phyloP scores from a whole-genome alignment of 2,888 invertebrate species.

The Miltochrista miniata region DNA sequence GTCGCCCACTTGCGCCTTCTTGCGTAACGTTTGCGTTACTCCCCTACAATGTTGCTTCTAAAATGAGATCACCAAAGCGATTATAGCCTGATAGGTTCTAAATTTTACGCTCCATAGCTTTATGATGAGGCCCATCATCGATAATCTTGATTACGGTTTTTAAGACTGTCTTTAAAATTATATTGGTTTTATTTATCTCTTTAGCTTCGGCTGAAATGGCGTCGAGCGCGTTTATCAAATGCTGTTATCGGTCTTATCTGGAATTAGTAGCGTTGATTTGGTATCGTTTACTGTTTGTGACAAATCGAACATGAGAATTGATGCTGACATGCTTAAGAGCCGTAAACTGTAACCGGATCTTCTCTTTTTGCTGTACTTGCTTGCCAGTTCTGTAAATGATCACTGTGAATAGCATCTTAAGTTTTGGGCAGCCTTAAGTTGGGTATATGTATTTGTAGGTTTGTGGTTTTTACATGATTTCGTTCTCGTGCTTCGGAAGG shows the following conservation, averaged over 20 bases:
- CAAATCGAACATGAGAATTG: conserved; percentile 64
- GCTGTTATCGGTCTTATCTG: conserved; percentile 32
- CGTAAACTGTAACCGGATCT: conserved; percentile 20
- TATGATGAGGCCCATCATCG: conserved; percentile 19
- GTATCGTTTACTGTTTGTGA: conserved; percentile 45
- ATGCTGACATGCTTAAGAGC: conserved; percentile 44
- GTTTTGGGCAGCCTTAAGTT: too few species aligned
- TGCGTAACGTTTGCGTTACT: conserved; percentile 58
- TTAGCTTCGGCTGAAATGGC: conserved; percentile 16
- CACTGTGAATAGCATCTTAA: too few species aligned
- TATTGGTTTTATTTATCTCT: conserved; percentile 26
- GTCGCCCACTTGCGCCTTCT: conserved; percentile 60
- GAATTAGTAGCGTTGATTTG: conserved; percentile 34
- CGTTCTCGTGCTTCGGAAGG: too few species aligned
- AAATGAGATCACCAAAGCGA: conserved; percentile 23
- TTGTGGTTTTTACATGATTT: too few species aligned
- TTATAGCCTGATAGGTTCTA: conserved; percentile 15
- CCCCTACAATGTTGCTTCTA: conserved; percentile 30
- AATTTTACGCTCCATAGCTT: conserved; percentile 21
- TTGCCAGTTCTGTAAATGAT: too few species aligned
- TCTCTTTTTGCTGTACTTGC: conserved; percentile 4
- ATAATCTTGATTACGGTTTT: conserved; percentile 24
- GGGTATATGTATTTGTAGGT: too few species aligned
- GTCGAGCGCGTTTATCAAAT: conserved; percentile 28
- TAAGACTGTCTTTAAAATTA: conserved; percentile 24